Evolutionary conservation across 2,113 vertebrate genomes (phyloP).

Genomic region (Alouatta palliata): DNA sequence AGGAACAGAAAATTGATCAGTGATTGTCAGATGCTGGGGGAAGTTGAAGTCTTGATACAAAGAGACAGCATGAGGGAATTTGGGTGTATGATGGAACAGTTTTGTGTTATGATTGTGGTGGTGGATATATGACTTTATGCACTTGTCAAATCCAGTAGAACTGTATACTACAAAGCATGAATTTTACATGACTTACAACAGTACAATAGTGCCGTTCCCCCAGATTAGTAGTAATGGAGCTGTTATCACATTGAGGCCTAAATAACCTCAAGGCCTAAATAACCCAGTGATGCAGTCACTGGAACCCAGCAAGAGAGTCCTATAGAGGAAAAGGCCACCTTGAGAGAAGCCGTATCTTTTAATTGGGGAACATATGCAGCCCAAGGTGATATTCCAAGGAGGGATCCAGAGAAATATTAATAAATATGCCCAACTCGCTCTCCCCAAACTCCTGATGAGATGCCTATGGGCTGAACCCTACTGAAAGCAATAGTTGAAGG

Average conservation of each 20-base stretch:
- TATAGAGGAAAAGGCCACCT: neutral
- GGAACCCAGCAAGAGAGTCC: neutral
- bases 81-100: neutral
- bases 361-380: neutral
- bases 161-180: neutral
- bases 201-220: neutral
- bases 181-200: neutral
- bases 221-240: neutral
- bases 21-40: neutral
- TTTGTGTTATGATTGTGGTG: neutral
- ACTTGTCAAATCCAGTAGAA: neutral
- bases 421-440: neutral
- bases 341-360: neutral
- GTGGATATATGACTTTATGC: neutral
- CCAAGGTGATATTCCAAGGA: neutral
- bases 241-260: neutral
- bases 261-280: neutral
- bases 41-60: neutral
- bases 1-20: neutral
- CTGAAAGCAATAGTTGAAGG: neutral
- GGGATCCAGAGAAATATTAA: neutral
- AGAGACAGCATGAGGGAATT: neutral
- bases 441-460: neutral
- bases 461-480: neutral
- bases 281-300: neutral